Base-by-base conservation (phyloP, 2,888 invertebrate genomes). In the Pardosa pseudoannulata region DNA sequence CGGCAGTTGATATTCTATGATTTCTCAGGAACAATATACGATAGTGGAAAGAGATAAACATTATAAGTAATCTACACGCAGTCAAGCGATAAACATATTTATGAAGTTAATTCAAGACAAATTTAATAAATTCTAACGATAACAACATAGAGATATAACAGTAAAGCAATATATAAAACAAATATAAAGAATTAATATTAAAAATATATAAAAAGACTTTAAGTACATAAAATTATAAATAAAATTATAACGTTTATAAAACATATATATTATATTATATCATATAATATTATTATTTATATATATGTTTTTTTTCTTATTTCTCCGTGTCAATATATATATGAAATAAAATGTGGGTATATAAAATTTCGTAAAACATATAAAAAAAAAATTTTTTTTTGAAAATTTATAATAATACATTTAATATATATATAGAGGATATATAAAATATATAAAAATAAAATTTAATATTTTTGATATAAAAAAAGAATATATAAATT, bases 221-320 rank as follows among this genome's bases (percentile, higher is more conserved):
- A 23, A 56, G 56, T 56, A 56, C 16, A 56, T 56, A 56, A 56
- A n/a, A 46, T 23, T 9, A 39, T 67, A 70, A 85, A 78, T 78
- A 78, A 68, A 73, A 78, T 73, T 73, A 85, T 78, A n/a, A n/a
- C n/a, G n/a, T n/a, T n/a, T n/a, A n/a, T n/a, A n/a, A n/a, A n/a
- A n/a, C n/a, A n/a, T n/a, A n/a, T n/a, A n/a, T n/a, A n/a, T n/a
- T n/a, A n/a, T n/a, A n/a, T n/a, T n/a, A n/a, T n/a, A n/a, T n/a
- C n/a, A n/a, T n/a, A n/a, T n/a, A n/a, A n/a, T 78, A 76, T 78
- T 85, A 85, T 85, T 85, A 78, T 78, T 75, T 65, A 72, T 64
- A 50, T 70, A 9, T n/a, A 16, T 23, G 19, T 32, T 67, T 67
- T 36, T 65, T 65, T 67, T 19, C 32, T 11, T n/a, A n/a, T 67